phyloP scores from a whole-genome alignment of 1,140 invertebrate genomes.

The Drosophila murphyi region DNA sequence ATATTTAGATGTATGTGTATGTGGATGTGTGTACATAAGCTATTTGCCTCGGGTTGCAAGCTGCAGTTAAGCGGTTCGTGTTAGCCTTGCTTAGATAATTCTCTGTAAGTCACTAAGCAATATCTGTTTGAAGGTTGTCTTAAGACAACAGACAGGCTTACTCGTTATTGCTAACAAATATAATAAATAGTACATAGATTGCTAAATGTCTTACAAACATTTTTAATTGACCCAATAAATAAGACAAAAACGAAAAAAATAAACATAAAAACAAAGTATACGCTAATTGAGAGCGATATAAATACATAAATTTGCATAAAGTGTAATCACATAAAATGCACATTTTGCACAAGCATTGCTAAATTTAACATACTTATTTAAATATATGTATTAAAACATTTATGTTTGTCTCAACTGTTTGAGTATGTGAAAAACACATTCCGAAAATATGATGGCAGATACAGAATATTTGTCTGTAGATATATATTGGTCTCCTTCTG shows the following conservation, averaged over 20 bases:
- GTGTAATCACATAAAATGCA: too few species aligned
- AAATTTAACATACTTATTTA: too few species aligned
- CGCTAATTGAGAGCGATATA: too few species aligned
- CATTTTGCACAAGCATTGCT: too few species aligned
- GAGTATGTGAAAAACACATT: too few species aligned
- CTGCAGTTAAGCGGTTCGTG: constrained; percentile 11
- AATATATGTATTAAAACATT: too few species aligned
- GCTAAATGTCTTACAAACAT: neutral
- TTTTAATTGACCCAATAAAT: neutral
- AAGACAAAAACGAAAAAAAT: neutral
- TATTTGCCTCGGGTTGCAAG: neutral
- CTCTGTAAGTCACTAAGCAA: constrained; percentile 19
- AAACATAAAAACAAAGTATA: too few species aligned
- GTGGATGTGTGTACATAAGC: neutral
- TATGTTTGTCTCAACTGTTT: too few species aligned
- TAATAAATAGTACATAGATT: neutral
- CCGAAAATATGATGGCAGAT: too few species aligned
- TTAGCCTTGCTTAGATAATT: constrained; percentile 11
- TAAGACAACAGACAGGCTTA: neutral
- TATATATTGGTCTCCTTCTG: too few species aligned
- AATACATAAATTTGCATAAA: too few species aligned
- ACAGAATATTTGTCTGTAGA: too few species aligned
- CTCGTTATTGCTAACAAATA: neutral
- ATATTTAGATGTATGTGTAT: neutral
- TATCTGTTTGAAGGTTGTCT: constrained; percentile 33